Base-by-base conservation (phyloP, 1,140 invertebrate genomes). In the Drosophila busckii region DNA sequence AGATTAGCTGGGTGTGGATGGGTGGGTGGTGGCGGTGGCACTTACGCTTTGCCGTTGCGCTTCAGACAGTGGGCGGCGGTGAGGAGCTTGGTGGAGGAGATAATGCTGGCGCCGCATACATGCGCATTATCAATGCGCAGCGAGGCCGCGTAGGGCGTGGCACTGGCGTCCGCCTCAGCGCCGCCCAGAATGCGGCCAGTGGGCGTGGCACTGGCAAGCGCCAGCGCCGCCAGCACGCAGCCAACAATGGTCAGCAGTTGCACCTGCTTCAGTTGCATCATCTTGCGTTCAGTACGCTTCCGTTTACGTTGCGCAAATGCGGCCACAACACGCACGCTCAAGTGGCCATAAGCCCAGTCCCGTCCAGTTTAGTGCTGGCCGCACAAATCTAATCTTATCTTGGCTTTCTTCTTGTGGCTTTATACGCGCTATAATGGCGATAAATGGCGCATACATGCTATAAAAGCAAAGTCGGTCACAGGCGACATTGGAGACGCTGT, bases 11-110 rank as follows among this genome's bases (percentile, higher is more conserved):
- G 4, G 8, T 44, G 12, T 15, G 40, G 6, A 20, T n/a, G 9
- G 26, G 3, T 31, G 7, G 2, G 15, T 25, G 2, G 16, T 13
- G 5, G 8, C n/a, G 0, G 3, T 1, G 3, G n/a, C 9, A 80
- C 73, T 70, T 48, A 86, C 84, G 37, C 10, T 29, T 67, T 52
- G n/a, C 20, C 15, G 13, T 70, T 22, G n/a, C 76, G 69, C 2
- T 70, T 31, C 4, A 65, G 22, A 16, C 84, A 86, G 16, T 86
- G 84, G 9, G 84, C 84, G 1, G 84, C 66, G 3, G 84, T 86
- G 2, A 86, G 61, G 7, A 86, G 28, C 3, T 69, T 49, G 1
- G 16, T 45, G 0, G 3, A 25, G 1, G 45, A 45, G 2, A 84
- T 0, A 6, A 86, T 86, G 34, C 20, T 56, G 3, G 50, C 84